Evolutionary conservation across 2,888 invertebrate genomes (phyloP).

Genomic region (Gryllus longicercus): DNA sequence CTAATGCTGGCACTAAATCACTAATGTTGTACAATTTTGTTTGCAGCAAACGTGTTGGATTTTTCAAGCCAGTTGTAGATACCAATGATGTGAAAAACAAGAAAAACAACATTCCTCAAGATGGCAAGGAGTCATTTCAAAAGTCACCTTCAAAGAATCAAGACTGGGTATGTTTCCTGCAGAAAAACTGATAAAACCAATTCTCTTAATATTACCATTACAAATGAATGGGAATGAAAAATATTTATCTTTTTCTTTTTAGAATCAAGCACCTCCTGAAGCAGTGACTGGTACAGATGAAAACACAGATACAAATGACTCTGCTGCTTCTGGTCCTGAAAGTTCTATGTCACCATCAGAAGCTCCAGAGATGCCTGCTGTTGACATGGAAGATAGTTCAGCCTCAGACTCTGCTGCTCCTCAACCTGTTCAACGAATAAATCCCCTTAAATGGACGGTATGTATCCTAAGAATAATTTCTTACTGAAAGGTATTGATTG

Average conservation of each 20-base stretch:
- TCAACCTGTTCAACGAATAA: constrained; percentile 52
- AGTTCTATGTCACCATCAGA: constrained; percentile 48
- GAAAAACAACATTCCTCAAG: constrained; percentile 21
- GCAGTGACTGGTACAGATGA: constrained; percentile 41
- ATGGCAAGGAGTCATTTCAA: constrained; percentile 22
- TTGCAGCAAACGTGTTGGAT: constrained; percentile 45
- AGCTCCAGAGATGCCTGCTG: constrained; percentile 40
- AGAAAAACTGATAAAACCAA: no score
- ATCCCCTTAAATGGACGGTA: constrained; percentile 65
- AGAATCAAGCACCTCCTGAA: constrained; percentile 23
- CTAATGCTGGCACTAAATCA: neutral
- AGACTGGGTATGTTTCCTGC: constrained; percentile 33
- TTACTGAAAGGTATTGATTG: no score
- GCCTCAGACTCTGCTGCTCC: constrained; percentile 40
- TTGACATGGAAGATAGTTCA: constrained; percentile 49
- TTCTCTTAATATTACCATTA: neutral
- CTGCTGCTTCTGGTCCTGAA: constrained; percentile 49
- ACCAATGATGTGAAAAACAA: constrained; percentile 21
- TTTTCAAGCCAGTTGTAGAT: constrained; percentile 41
- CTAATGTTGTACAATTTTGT: constrained; percentile 46
- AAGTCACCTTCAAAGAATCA: constrained; percentile 26
- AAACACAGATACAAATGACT: constrained; percentile 48
- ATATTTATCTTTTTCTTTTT: no score
- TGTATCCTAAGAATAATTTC: constrained; percentile 40
- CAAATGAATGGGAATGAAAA: neutral